Evolutionary conservation across 1,140 invertebrate genomes (phyloP).

Genomic region (Drosophila subpulchrella): DNA sequence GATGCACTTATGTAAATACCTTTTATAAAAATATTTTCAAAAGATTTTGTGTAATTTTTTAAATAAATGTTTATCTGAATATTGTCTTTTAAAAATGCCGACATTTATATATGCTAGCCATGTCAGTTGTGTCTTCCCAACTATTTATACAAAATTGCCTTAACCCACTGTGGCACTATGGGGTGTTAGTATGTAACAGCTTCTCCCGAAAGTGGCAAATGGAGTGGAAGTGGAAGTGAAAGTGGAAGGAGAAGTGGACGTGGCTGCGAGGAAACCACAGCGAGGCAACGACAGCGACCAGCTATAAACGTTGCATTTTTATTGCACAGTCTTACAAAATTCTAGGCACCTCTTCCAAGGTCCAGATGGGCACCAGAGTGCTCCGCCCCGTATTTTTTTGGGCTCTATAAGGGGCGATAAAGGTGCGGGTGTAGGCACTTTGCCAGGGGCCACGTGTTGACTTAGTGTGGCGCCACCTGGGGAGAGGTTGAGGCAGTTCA

Average conservation of each 20-base stretch:
- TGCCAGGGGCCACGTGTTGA: constrained; percentile 44
- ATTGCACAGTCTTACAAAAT: constrained; percentile 35
- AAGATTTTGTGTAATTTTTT: too few species aligned
- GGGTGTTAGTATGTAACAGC: constrained; percentile 40
- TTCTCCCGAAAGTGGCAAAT: constrained; percentile 46
- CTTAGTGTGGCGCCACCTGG: constrained; percentile 33
- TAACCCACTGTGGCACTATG: neutral
- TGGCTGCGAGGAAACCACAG: constrained; percentile 31
- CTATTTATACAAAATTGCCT: neutral
- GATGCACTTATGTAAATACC: too few species aligned
- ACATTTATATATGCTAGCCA: too few species aligned
- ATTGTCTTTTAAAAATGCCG: too few species aligned
- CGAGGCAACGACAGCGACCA: constrained; percentile 39
- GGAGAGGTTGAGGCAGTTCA: constrained; percentile 4
- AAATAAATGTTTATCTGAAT: too few species aligned
- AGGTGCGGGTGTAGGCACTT: constrained; percentile 17
- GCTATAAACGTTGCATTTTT: constrained; percentile 73
- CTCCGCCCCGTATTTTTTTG: neutral
- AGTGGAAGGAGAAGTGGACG: constrained; percentile 24
- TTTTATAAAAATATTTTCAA: too few species aligned
- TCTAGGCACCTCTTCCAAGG: constrained; percentile 23
- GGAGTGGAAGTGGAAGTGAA: constrained; percentile 32
- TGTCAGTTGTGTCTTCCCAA: too few species aligned
- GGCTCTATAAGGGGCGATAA: too few species aligned
- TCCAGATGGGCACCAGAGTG: constrained; percentile 51